Conservation (phyloP, 1,140 invertebrate genomes). For the Drosophila quadrilineata region DNA sequence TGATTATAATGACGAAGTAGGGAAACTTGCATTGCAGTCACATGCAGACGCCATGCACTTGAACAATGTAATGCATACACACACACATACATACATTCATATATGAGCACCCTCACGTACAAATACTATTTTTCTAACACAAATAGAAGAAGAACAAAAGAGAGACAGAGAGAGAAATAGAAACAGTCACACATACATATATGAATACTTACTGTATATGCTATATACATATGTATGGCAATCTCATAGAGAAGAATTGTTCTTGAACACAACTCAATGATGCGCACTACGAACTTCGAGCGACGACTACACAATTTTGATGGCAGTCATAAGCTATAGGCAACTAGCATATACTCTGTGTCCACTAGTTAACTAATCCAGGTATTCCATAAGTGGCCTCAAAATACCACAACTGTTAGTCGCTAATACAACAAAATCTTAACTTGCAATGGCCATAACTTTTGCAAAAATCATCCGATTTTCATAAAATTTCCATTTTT, state of each 20-base stretch:
- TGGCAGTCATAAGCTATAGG: background rate
- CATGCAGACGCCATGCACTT: slow-evolving; percentile 24
- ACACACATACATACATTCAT: background rate
- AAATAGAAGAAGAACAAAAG: too few species aligned
- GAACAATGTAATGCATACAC: slow-evolving; percentile 30
- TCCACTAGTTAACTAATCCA: too few species aligned
- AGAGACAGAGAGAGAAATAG: too few species aligned
- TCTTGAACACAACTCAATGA: slow-evolving; percentile 47
- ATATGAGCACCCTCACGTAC: background rate
- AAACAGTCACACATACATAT: slow-evolving; percentile 1
- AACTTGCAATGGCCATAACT: too few species aligned
- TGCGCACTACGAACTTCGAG: slow-evolving; percentile 25
- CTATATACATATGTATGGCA: background rate
- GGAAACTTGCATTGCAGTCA: slow-evolving; percentile 35
- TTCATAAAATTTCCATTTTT: too few species aligned
- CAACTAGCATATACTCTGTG: background rate
- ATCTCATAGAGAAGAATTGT: slow-evolving; percentile 33
- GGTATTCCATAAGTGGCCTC: too few species aligned
- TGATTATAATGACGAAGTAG: slow-evolving; percentile 9
- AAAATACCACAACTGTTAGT: too few species aligned
- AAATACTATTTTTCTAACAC: too few species aligned
- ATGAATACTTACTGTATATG: background rate
- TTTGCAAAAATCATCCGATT: too few species aligned
- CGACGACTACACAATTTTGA: slow-evolving; percentile 22
- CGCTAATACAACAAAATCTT: too few species aligned